Conservation (phyloP, 2,888 invertebrate species). For the Notodonta ziczac region DNA sequence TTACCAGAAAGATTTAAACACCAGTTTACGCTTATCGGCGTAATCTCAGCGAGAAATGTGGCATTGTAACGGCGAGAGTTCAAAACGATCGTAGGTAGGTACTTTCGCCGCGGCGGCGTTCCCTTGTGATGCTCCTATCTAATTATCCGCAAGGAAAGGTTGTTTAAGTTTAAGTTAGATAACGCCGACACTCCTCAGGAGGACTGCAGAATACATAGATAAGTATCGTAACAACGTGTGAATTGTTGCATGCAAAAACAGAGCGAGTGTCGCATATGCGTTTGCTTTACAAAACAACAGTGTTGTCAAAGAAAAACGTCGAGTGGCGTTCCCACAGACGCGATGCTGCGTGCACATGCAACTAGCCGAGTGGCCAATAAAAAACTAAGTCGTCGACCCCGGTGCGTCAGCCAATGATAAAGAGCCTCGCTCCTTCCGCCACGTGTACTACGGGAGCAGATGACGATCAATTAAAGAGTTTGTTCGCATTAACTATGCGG, state of each 20-base stretch:
- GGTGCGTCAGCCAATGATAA: conserved; percentile 76
- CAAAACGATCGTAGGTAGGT: conserved; percentile 53
- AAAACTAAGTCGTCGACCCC: conserved; percentile 78
- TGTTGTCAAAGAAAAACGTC: conserved; percentile 48
- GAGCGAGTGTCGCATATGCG: conserved; percentile 44
- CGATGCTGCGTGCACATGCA: conserved; percentile 52
- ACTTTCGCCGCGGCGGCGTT: conserved; percentile 51
- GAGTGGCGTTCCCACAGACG: conserved; percentile 73
- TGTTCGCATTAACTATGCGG: conserved; percentile 77
- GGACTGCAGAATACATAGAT: conserved; percentile 39
- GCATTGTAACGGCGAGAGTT: conserved; percentile 64
- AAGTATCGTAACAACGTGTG: conserved; percentile 43
- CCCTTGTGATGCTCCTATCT: conserved; percentile 56
- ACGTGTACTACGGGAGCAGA: conserved; percentile 70
- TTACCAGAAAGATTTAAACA: conserved; percentile 65
- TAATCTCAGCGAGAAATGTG: conserved; percentile 61
- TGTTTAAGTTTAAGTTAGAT: conserved; percentile 45
- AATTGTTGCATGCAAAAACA: conserved; percentile 43
- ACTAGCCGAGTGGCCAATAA: conserved; percentile 65
- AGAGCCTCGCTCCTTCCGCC: conserved; percentile 65
- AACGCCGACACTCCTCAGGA: conserved; percentile 35
- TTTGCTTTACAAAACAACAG: conserved; percentile 56
- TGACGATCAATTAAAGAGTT: conserved; percentile 83
- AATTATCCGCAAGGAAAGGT: conserved; percentile 56
- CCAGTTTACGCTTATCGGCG: conserved; percentile 62